Base-by-base conservation (phyloP, 2,888 invertebrate genomes). In the Anthophora plumipes region DNA sequence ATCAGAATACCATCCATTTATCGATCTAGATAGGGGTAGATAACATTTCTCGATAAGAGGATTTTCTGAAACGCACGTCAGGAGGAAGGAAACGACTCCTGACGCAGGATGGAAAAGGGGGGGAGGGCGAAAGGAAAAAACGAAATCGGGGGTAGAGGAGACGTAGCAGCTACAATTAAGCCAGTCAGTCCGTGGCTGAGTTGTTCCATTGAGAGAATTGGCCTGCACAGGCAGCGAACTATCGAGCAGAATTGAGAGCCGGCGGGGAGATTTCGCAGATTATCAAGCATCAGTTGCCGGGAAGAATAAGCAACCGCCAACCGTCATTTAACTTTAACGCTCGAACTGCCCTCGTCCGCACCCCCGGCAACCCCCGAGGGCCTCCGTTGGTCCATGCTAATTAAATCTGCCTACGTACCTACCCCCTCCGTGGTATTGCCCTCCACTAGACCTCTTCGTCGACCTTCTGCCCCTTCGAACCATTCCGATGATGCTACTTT, bases 271-370 rank as follows among this genome's bases (percentile, higher is more conserved):
- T 91, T 92, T 92, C 90, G 91, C 92, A 90, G 92, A 93, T 93
- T 93, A 93, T 92, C 92, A 92, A 93, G 93, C 93, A 93, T 93
- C 93, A 92, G 93, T 93, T 93, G 92, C 85, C 89, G 92, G 91
- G 93, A 93, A 93, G 93, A 93, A 93, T 93, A 92, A 93, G 92
- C 92, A 93, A 91, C 92, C 92, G 92, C 91, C 92, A 92, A 92
- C 93, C 93, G 92, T 93, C 93, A 93, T 93, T 93, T 93, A 93
- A 93, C 93, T 93, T 93, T 93, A 93, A 93, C 93, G 93, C 93
- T 84, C 86, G 82, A 87, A 88, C 87, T 87, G 87, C 84, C 85
- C 84, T 83, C 84, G 81, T 74, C 71, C 85, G 82, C 78, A 61
- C 78, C 85, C 82, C 76, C 74, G 79, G 80, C 84, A 78, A 80